phyloP scores from a whole-genome alignment of 2,113 vertebrate genomes.

The Crotophaga sulcirostris region DNA sequence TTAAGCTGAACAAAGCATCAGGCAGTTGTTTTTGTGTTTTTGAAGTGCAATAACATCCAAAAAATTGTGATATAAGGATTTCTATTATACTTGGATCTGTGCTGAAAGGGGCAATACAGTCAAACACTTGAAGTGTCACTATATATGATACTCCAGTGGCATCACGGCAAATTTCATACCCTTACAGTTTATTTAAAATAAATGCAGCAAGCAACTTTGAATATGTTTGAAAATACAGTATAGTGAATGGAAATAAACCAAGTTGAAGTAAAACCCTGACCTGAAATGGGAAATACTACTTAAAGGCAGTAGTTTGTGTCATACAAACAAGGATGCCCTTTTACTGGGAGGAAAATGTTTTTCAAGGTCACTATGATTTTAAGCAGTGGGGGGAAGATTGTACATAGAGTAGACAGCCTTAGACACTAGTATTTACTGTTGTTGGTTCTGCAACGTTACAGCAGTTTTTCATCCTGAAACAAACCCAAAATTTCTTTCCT shows the following conservation, averaged over 20 bases:
- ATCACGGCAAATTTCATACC: background rate
- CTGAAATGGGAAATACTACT: background rate
- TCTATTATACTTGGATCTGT: background rate
- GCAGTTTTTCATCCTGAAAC: background rate
- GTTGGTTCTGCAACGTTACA: background rate
- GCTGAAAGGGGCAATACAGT: background rate
- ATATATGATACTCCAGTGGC: background rate
- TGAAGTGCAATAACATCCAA: background rate
- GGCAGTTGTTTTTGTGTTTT: background rate
- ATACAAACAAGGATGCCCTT: background rate
- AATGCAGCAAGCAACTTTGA: background rate
- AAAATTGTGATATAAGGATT: background rate
- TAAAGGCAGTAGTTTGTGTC: background rate
- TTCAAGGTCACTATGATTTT: background rate
- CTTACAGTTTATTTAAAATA: background rate
- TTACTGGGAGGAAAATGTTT: background rate
- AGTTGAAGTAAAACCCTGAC: background rate
- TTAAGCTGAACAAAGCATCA: background rate
- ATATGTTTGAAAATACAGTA: background rate
- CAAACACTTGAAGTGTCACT: background rate
- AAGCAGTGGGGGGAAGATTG: background rate
- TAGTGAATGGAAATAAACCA: background rate
- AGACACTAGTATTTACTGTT: background rate
- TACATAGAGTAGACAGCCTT: background rate
- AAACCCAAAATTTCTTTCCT: background rate